A percentile compares a stretch with the other conserved stretches of the same genome.
Conservation (phyloP, 92 coral and sea anemone species). For the Phenganax marumi region DNA sequence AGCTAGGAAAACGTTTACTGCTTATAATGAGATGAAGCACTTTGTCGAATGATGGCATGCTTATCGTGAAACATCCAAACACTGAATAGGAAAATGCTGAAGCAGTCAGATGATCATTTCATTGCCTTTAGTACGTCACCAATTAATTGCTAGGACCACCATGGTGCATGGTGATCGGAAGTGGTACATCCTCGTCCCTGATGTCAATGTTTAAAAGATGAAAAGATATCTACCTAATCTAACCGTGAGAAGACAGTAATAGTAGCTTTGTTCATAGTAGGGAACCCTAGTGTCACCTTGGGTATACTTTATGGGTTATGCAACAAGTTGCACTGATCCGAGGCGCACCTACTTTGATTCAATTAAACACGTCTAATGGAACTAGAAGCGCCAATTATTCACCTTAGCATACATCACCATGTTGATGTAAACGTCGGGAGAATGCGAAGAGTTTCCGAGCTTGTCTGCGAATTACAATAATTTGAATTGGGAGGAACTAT, state of each 20-base stretch:
- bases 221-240: too few species aligned
- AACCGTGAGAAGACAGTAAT: too few species aligned
- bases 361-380: not conserved
- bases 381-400: not conserved
- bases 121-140: too few species aligned
- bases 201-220: too few species aligned
- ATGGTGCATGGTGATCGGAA: too few species aligned
- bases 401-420: not conserved
- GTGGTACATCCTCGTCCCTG: too few species aligned
- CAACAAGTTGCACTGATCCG: not conserved
- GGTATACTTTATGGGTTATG: not conserved
- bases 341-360: not conserved
- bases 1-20: not conserved
- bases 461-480: constrained; percentile 15
- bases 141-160: too few species aligned
- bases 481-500: not conserved
- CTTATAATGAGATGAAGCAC: not conserved
- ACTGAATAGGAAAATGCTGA: not conserved
- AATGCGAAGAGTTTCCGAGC: not conserved
- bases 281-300: constrained; percentile 1
- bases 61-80: not conserved
- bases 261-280: too few species aligned
- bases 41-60: not conserved
- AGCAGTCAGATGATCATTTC: too few species aligned
- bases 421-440: not conserved